phyloP scores from a whole-genome alignment of 2,888 invertebrate species.

The Hydrotaea diabolus region DNA sequence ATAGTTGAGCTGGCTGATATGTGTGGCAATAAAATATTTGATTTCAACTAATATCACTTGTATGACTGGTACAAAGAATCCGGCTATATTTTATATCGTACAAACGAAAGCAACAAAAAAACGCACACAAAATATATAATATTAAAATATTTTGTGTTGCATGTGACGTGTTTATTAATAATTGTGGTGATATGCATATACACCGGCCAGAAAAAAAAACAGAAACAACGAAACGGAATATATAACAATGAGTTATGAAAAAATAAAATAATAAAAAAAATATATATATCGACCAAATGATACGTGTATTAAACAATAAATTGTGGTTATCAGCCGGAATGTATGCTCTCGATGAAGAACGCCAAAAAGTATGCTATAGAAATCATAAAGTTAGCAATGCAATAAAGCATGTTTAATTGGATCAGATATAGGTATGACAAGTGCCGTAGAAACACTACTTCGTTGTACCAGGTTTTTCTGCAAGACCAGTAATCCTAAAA shows the following conservation, averaged over 20 bases:
- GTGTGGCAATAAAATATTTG: constrained; percentile 1
- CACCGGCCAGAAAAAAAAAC: no score
- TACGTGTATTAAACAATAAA: constrained; percentile 9
- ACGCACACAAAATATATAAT: no score
- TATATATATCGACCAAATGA: not conserved
- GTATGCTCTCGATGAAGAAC: not conserved
- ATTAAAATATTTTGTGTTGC: not conserved
- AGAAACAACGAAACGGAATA: no score
- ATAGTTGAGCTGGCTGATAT: not conserved
- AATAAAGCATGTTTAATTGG: no score
- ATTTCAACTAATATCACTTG: not conserved
- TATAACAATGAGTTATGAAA: not conserved
- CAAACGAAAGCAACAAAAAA: not conserved
- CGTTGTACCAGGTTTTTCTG: no score
- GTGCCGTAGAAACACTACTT: no score
- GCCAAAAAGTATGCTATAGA: not conserved
- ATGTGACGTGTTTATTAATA: constrained; percentile 34
- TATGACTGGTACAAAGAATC: not conserved
- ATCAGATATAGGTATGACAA: no score
- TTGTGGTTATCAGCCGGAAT: not conserved
- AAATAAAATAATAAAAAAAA: not conserved
- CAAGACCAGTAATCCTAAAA: no score
- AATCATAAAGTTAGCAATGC: no score
- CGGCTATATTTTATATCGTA: not conserved
- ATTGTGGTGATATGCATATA: not conserved